Conservation (phyloP, 2,113 vertebrate genomes). For the Mastomys coucha region DNA sequence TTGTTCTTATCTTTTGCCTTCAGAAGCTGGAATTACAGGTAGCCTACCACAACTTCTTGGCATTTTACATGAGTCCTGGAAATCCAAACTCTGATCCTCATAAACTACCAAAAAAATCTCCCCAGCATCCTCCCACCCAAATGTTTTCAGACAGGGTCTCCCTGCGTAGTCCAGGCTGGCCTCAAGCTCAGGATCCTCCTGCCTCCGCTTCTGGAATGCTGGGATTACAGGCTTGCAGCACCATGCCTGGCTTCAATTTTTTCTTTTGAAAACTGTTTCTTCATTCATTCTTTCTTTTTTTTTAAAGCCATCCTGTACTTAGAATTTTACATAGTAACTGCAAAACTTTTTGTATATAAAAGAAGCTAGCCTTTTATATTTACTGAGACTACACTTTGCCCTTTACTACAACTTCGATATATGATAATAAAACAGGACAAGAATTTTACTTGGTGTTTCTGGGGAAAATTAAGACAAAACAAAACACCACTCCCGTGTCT, state of each 20-base stretch:
- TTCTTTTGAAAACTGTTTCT: slow-evolving; percentile 17
- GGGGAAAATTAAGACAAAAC: background rate
- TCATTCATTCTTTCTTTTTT: background rate
- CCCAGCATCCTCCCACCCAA: background rate
- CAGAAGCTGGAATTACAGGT: background rate
- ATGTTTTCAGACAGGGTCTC: background rate
- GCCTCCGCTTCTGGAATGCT: background rate
- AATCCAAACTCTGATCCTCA: background rate
- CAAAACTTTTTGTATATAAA: background rate
- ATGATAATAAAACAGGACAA: slow-evolving; percentile 37
- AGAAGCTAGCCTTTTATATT: background rate
- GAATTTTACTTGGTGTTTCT: background rate
- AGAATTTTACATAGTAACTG: slow-evolving; percentile 46
- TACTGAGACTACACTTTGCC: slow-evolving; percentile 33
- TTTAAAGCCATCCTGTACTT: background rate
- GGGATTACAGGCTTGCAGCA: background rate
- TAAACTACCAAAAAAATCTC: background rate
- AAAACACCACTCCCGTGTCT: background rate
- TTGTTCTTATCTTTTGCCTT: background rate
- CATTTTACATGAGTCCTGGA: background rate
- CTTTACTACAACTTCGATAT: background rate
- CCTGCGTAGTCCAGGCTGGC: background rate
- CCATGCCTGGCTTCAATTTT: background rate
- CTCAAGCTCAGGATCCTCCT: background rate
- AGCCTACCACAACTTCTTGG: too few relatives aligned